A percentile compares a stretch with the other conserved stretches of the same genome.
These are phyloP conservation scores for Dicyrtomina minuta DNA, from an alignment of 2,888 invertebrate genomes.

Conservation along the genomic window DNA sequence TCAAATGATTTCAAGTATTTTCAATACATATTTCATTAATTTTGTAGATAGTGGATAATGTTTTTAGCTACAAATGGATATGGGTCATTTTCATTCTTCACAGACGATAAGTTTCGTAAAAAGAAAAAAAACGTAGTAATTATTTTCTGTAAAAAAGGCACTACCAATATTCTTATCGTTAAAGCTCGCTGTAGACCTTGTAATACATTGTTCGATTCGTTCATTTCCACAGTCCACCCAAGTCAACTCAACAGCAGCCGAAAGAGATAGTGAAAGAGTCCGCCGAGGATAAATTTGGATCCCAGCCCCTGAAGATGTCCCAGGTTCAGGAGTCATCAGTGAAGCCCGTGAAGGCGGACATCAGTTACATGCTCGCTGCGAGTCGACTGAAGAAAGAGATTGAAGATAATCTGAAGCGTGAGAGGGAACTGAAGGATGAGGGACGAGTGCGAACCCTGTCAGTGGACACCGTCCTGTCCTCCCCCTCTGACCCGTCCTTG, in stretches of 20 bases:
- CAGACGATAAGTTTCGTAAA: no score
- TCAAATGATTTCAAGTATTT: no score
- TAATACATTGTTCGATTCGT: no score
- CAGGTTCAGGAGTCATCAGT: not conserved
- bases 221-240: slow-evolving; percentile 6
- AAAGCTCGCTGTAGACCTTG: no score
- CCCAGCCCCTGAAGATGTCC: not conserved
- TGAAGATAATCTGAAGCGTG: slow-evolving; percentile 49
- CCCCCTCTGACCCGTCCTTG: not conserved
- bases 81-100: no score
- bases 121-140: no score
- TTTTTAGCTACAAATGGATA: no score
- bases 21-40: no score
- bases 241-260: not conserved
- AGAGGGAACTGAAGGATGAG: slow-evolving; percentile 44
- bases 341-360: slow-evolving; percentile 28
- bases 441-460: slow-evolving; percentile 29
- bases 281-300: slow-evolving; percentile 12
- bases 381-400: slow-evolving; percentile 51
- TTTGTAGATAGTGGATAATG: no score
- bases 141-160: no score
- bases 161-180: no score
- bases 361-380: slow-evolving; percentile 50
- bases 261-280: slow-evolving; percentile 5
- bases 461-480: slow-evolving; percentile 21